A percentile compares a stretch with the other conserved stretches of the same genome.
These are phyloP conservation scores for Betta splendens DNA, from an alignment of 2,797 vertebrate species.

Conservation along the genomic window DNA sequence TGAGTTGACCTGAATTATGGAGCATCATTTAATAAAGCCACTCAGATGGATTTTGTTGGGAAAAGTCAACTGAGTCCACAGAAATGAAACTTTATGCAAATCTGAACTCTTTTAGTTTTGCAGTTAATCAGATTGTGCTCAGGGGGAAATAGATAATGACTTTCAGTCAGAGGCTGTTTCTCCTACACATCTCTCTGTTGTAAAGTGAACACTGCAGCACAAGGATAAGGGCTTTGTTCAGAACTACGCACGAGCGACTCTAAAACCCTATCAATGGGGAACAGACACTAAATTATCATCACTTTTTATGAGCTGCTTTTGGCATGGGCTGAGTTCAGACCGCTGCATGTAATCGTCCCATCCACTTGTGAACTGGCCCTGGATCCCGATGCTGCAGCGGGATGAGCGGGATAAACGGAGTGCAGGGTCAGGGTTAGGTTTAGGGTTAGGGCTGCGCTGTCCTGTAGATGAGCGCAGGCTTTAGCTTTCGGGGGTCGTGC, in stretches of 20 bases:
- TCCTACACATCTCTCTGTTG: constrained; percentile 22
- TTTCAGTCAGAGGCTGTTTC: constrained; percentile 26
- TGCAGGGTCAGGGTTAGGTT: too few relatives aligned
- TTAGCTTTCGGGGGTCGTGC: constrained; percentile 49
- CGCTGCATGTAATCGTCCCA: constrained; percentile 16
- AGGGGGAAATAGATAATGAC: constrained; percentile 31
- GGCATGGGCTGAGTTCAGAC: constrained; percentile 7
- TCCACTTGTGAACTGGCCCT: constrained; percentile 33
- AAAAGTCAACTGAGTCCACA: constrained; percentile 23
- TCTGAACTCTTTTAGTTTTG: constrained; percentile 38
- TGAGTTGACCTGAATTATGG: constrained; percentile 24
- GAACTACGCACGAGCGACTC: constrained; percentile 28
- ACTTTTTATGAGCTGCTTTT: constrained; percentile 30
- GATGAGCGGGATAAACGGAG: constrained; percentile 24
- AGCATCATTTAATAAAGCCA: constrained; percentile 37
- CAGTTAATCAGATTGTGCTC: constrained; percentile 63
- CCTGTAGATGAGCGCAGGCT: constrained; percentile 49
- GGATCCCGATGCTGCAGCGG: constrained; percentile 29
- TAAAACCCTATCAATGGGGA: neutral
- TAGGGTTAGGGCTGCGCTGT: constrained; percentile 45
- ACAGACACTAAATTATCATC: constrained; percentile 25
- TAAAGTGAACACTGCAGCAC: constrained; percentile 24
- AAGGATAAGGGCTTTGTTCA: constrained; percentile 22
- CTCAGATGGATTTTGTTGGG: too few relatives aligned
- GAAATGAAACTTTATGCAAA: constrained; percentile 38